Evolutionary conservation across 2,113 vertebrate genomes (phyloP), one percentile per base, ranked within the genome.

Genomic region (Trogon melanurus): DNA sequence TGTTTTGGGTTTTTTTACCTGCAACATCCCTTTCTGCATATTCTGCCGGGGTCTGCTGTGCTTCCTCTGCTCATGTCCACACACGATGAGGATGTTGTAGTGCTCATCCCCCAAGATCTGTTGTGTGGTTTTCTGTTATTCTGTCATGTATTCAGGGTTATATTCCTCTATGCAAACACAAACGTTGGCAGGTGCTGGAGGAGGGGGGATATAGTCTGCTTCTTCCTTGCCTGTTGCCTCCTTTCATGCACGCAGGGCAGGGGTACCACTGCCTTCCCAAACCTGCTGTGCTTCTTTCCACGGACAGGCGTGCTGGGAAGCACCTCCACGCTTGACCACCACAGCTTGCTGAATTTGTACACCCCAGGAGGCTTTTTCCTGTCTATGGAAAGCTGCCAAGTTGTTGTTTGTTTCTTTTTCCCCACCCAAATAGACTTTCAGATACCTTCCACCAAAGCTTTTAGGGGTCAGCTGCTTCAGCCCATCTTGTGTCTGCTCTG

Each of bases 231-330:
- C 18, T 57, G 2, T 45, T 38, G 51, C 67, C 47, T 76, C 44
- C 51, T 48, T 74, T 58, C 5, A 0, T 22, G 9, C 32, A 5
- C 45, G 0, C 10, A 15, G 25, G 27, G 53, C 27, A 12, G 19
- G 41, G 81, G 36, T 85, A 9, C 53, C 1, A 0, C 22, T 27
- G 76, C 65, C 58, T 85, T 65, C 71, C 56, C 10, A 29, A 79
- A 64, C 26, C 32, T 38, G 22, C 34, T 44, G 25, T 51, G 1
- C 51, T 71, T 7, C 20, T 71, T 69, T 36, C 54, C 5, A 1
- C 6, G 3, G 18, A 1, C 41, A 34, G 11, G 4, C 50, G 34
- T 67, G 48, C 32, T 54, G 80, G 26, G 87, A 23, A 58, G n/a
- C 12, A 9, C 56, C 51, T 81, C 75, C 2, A 0, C 11, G 67